phyloP scores from a whole-genome alignment of 2,113 vertebrate species.

The Sander lucioperca region DNA sequence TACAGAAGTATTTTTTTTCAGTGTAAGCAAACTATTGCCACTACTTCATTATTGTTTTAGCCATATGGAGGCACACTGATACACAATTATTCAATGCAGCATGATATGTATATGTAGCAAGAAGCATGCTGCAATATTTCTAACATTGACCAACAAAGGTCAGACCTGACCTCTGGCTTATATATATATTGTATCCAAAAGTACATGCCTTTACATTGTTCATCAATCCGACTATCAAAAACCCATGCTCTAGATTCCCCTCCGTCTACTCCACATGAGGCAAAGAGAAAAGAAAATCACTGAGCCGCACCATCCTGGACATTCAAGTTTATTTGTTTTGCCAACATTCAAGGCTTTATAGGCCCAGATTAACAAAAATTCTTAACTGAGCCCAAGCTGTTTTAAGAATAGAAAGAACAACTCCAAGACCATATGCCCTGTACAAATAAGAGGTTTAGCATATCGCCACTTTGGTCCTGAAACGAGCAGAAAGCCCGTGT shows the following conservation, averaged over 20 bases:
- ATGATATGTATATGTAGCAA: not conserved
- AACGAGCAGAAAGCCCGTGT: not conserved
- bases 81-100: not conserved
- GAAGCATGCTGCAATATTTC: not conserved
- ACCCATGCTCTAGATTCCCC: not conserved
- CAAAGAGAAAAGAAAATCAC: not conserved
- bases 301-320: not conserved
- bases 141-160: not conserved
- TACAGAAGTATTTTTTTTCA: too few species aligned
- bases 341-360: not conserved
- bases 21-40: not conserved
- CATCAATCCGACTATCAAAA: not conserved
- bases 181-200: not conserved
- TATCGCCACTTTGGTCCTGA: not conserved
- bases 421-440: not conserved
- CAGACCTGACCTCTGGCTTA: not conserved
- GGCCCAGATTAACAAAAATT: not conserved
- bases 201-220: not conserved
- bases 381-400: not conserved
- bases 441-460: constrained; percentile 23
- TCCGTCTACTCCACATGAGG: too few species aligned
- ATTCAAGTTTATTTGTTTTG: not conserved
- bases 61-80: not conserved
- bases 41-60: not conserved
- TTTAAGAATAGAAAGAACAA: not conserved